A percentile compares a stretch with the other conserved stretches of the same genome.
These are phyloP conservation scores for Synanthedon tipuliformis DNA, from an alignment of 2,888 invertebrate genomes.

Conservation along the genomic window DNA sequence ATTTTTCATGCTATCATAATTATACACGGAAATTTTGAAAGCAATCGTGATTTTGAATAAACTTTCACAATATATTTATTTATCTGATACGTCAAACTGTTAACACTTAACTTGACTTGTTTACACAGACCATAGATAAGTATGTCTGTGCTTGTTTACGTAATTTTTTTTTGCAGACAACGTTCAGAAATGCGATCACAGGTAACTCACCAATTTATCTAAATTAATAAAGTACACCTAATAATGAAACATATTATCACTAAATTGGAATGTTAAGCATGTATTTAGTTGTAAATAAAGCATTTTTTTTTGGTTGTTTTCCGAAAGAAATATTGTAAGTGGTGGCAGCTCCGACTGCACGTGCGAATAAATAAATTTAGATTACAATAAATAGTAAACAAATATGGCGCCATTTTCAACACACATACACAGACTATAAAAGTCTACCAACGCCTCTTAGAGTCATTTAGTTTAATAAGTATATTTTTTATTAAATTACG, in stretches of 20 bases:
- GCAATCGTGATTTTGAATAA: too few relatives aligned
- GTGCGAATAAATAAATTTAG: slow-evolving; percentile 42
- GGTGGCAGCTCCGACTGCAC: slow-evolving; percentile 19
- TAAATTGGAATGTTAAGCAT: slow-evolving; percentile 55
- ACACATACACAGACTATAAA: slow-evolving; percentile 4
- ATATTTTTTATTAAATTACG: slow-evolving; percentile 65
- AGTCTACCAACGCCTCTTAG: slow-evolving; percentile 51
- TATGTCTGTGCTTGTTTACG: too few relatives aligned
- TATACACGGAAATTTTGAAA: too few relatives aligned
- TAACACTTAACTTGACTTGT: too few relatives aligned
- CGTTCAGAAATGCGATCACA: slow-evolving; percentile 11
- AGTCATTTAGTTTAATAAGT: slow-evolving; percentile 50
- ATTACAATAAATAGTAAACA: slow-evolving; percentile 65
- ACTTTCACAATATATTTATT: too few relatives aligned
- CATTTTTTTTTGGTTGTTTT: slow-evolving; percentile 25
- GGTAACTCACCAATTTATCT: slow-evolving; percentile 55
- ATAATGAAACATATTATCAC: slow-evolving; percentile 46
- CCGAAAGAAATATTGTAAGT: slow-evolving; percentile 17
- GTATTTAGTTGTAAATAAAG: slow-evolving; percentile 46
- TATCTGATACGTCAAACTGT: too few relatives aligned
- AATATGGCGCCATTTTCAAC: slow-evolving; percentile 7
- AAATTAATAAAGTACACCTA: slow-evolving; percentile 51
- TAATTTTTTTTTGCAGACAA: slow-evolving; percentile 8
- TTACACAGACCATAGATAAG: too few relatives aligned
- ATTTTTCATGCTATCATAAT: too few relatives aligned